Base-by-base conservation (phyloP, 2,113 vertebrate genomes). In the Podiceps cristatus region DNA sequence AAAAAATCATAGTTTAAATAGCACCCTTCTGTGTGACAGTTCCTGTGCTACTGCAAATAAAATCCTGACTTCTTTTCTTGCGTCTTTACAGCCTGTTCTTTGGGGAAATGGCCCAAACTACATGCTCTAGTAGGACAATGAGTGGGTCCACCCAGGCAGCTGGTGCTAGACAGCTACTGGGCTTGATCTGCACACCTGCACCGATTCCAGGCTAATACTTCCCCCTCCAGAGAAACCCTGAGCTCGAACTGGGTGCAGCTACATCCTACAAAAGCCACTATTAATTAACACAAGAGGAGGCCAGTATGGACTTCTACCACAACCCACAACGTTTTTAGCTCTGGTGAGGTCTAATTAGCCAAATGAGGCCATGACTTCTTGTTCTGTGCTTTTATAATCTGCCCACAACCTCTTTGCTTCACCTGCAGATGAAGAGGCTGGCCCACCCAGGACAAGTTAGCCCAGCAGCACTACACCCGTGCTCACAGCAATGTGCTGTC, bases 401-500 rank as follows among this genome's bases (percentile, higher is more conserved):
- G 28, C 19, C 22, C 59, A 84, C 19, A 12, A 63, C n/a, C 52
- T 28, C 23, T 25, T 33, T 56, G 15, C 31, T 45, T 66, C 52
- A 49, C 45, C n/a, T 29, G 60, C 15, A 62, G 29, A 9, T 49
- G 10, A 44, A 23, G 0, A 2, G n/a, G 18, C 23, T 71, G 62
- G 35, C 6, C 18, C 35, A 60, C 11, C 17, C 25, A 44, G 35
- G 28, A 45, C 28, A 59, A 31, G 27, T 15, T 28, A 52, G 11
- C 42, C 42, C 42, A 42, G 28, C 7, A 8, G 60, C n/a, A 49
- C 49, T 5, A 45, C 24, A 62, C 5, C 33, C 59, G 64, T 1
- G 1, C 11, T 35, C 59, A 22, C 64, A 50, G n/a, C 52, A 50
- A 33, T 3, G 0, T 2, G 11, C n/a, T 42, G 11, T 42, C 42